phyloP scores from a whole-genome alignment of 2,888 invertebrate species.

The Calliphora vomitoria region DNA sequence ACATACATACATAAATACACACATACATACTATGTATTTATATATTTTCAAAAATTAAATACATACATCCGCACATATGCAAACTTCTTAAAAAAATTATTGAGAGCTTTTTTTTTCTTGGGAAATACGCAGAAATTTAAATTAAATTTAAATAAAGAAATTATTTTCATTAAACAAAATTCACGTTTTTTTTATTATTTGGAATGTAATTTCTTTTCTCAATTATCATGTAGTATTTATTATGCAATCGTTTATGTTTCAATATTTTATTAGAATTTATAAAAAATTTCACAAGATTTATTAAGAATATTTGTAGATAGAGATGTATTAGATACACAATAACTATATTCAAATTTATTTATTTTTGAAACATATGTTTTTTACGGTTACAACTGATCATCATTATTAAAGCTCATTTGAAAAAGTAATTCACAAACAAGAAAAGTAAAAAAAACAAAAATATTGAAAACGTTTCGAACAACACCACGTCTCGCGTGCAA shows the following conservation, averaged over 20 bases:
- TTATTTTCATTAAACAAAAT: background rate
- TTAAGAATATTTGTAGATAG: background rate
- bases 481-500: slow-evolving; percentile 76
- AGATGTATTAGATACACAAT: background rate
- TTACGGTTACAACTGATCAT: slow-evolving; percentile 31
- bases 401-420: slow-evolving; percentile 29
- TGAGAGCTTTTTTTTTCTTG: slow-evolving; percentile 35
- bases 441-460: slow-evolving; percentile 8
- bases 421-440: slow-evolving; percentile 22
- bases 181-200: slow-evolving; percentile 30
- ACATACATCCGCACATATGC: slow-evolving; percentile 17
- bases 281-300: background rate
- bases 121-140: slow-evolving; percentile 19
- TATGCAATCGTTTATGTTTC: slow-evolving; percentile 47
- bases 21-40: background rate
- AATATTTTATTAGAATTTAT: slow-evolving; percentile 17
- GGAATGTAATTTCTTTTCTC: slow-evolving; percentile 32
- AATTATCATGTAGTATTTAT: slow-evolving; percentile 39
- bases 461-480: slow-evolving; percentile 75
- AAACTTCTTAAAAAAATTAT: slow-evolving; percentile 61
- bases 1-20: background rate
- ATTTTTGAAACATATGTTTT: slow-evolving; percentile 33
- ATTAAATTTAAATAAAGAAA: background rate
- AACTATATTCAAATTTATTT: slow-evolving; percentile 1
- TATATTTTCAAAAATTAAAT: background rate